Conservation (phyloP, 2,888 invertebrate species). For the Cosmia trapezina region DNA sequence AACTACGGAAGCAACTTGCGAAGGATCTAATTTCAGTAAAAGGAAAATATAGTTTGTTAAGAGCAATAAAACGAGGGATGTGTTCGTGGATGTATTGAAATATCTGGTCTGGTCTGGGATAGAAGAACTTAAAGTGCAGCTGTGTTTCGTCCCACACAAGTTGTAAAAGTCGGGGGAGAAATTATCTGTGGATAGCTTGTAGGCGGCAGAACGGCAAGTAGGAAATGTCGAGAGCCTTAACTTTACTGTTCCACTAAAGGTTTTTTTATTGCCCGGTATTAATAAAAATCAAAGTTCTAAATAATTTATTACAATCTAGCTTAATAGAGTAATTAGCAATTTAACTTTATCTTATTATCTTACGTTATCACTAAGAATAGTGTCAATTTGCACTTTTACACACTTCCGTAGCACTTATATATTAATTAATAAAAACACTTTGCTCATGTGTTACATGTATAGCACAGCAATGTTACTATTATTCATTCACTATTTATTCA, state of each 20-base stretch:
- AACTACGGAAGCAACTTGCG: constrained; percentile 54
- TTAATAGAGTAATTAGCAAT: too few species aligned
- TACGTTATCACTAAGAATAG: too few species aligned
- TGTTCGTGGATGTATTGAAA: constrained; percentile 52
- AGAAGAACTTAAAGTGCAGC: constrained; percentile 40
- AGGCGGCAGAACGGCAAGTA: neutral
- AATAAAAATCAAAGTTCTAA: too few species aligned
- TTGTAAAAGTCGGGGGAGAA: constrained; percentile 39
- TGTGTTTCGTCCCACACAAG: constrained; percentile 46
- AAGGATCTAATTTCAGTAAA: constrained; percentile 62
- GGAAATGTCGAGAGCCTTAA: neutral
- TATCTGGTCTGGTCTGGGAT: constrained; percentile 37
- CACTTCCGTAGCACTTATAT: too few species aligned
- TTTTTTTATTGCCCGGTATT: neutral
- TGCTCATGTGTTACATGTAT: too few species aligned
- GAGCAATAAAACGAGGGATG: constrained; percentile 52
- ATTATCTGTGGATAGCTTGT: constrained; percentile 22
- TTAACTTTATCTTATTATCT: too few species aligned
- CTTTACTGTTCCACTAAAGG: neutral
- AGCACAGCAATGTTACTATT: too few species aligned
- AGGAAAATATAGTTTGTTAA: constrained; percentile 66
- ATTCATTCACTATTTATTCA: too few species aligned
- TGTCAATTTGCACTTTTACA: too few species aligned
- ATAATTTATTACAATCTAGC: too few species aligned
- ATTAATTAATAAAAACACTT: too few species aligned